A percentile compares a stretch with the other conserved stretches of the same genome.
Conservation (phyloP, 2,888 invertebrate species). For the Drosophila algonquin region DNA sequence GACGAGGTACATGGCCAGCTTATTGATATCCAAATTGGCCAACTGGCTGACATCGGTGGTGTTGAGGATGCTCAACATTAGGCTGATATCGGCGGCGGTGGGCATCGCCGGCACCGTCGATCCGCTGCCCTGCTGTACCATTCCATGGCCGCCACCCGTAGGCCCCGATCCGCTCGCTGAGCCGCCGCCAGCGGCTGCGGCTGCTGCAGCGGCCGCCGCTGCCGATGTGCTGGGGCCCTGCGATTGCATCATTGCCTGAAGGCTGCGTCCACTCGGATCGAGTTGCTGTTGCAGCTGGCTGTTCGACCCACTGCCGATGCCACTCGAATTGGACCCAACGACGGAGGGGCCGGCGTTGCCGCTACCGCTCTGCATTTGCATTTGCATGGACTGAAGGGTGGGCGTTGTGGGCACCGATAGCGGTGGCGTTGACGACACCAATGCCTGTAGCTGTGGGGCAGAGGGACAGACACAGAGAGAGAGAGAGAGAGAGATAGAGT, state of each 20-base stretch:
- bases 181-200: slow-evolving; percentile 56
- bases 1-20: slow-evolving; percentile 90
- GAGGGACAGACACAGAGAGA: slow-evolving; percentile 28
- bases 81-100: slow-evolving; percentile 84
- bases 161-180: slow-evolving; percentile 55
- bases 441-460: slow-evolving; percentile 83
- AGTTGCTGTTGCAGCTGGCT: slow-evolving; percentile 69
- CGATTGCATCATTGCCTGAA: slow-evolving; percentile 82
- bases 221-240: slow-evolving; percentile 81
- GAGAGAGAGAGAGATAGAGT: slow-evolving; percentile 29
- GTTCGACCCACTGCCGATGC: slow-evolving; percentile 45
- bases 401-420: slow-evolving; percentile 83
- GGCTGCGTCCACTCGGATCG: slow-evolving; percentile 78
- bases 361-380: slow-evolving; percentile 81
- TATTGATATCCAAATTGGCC: slow-evolving; percentile 90
- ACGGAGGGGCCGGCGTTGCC: slow-evolving; percentile 51
- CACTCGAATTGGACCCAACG: slow-evolving; percentile 35
- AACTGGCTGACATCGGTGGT: slow-evolving; percentile 86
- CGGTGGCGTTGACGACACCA: slow-evolving; percentile 83
- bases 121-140: slow-evolving; percentile 58
- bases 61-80: slow-evolving; percentile 84
- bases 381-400: slow-evolving; percentile 83
- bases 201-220: slow-evolving; percentile 79
- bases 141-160: slow-evolving; percentile 60
- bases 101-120: slow-evolving; percentile 81